Evolutionary conservation across 1,140 invertebrate genomes (phyloP), one percentile per base, ranked within the genome.

Genomic region (Orchestia grillus): DNA sequence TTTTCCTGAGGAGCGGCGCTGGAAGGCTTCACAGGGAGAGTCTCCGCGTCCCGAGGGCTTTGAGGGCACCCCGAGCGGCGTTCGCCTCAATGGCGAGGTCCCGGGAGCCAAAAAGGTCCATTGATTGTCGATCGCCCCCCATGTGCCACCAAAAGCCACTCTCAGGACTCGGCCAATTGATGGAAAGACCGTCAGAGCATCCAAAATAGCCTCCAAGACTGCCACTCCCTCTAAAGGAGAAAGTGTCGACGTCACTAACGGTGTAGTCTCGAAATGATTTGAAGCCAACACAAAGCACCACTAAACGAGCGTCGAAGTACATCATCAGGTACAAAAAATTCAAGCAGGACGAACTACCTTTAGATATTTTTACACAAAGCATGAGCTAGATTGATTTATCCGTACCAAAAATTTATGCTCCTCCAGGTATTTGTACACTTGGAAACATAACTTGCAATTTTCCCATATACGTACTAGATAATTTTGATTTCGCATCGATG

Each of bases 51-150:
- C 15, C 62, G 28, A 90, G 41, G 88, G 42, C 41, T 90, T 90
- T 44, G 88, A 44, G 41, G 87, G 41, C 88, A 11, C 41, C 15
- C 36, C 23, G 92, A 94, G 92, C 43, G 36, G 44, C 92, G 36
- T 94, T 94, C 44, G 11, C 43, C 47, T 94, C 41, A 94, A 44
- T 94, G 36, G 36, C 92, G 92, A 47, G 92, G 44, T 94, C 92
- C 36, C 44, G 92, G 8, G 43, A 6, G 44, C 92, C 43, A 45
- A 94, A 94, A 94, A 94, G 92, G 92, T 94, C 92, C 92, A 94
- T 94, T 94, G 92, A 94, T 94, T 94, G 92, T 47, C 92, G 92
- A 94, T 94, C 41, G 92, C 92, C 43, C 40, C 19, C 23, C 44
- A 36, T 94, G 44, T 94, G 44, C 92, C 36, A 47, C 44, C 92